phyloP scores from a whole-genome alignment of 1,140 invertebrate genomes.

The Lordiphosa clarofinis region DNA sequence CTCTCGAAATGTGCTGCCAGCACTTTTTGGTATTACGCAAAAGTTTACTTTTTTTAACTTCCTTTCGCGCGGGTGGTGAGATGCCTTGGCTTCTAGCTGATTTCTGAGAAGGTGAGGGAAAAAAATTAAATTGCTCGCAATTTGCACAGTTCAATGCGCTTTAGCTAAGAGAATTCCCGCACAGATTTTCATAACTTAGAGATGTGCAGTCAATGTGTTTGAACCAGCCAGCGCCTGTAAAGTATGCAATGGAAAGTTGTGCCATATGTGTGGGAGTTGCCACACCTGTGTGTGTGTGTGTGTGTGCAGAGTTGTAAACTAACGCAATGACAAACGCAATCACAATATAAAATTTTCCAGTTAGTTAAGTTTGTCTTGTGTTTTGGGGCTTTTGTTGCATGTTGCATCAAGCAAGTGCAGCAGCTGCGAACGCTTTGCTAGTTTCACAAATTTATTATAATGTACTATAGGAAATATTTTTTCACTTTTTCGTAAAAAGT shows the following conservation, averaged over 20 bases:
- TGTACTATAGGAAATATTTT: too few species aligned
- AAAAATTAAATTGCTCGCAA: conserved; percentile 76
- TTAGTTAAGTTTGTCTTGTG: conserved; percentile 75
- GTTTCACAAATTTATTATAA: too few species aligned
- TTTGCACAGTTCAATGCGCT: conserved; percentile 78
- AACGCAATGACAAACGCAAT: conserved; percentile 78
- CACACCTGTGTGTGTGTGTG: conserved; percentile 22
- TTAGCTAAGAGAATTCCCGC: conserved; percentile 64
- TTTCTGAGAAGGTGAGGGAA: conserved; percentile 41
- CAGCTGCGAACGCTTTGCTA: neutral
- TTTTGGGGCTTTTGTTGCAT: conserved; percentile 47
- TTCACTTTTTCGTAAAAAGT: too few species aligned
- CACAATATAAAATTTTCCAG: conserved; percentile 78
- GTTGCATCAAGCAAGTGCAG: conserved; percentile 3
- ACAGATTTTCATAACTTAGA: conserved; percentile 76
- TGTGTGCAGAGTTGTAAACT: conserved; percentile 71
- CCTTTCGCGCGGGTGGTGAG: conserved; percentile 22
- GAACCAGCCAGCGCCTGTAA: conserved; percentile 16
- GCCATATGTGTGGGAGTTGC: conserved; percentile 10
- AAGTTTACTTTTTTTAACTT: conserved; percentile 32
- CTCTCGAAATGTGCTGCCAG: conserved; percentile 75
- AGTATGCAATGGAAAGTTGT: conserved; percentile 24
- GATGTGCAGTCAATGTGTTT: conserved; percentile 52
- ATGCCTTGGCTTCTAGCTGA: conserved; percentile 38
- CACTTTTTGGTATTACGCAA: conserved; percentile 77